Percentiles rank a stretch among this genome's conserved stretches.
Conservation (phyloP, 1,140 invertebrate genomes). For the Manduca sexta region DNA sequence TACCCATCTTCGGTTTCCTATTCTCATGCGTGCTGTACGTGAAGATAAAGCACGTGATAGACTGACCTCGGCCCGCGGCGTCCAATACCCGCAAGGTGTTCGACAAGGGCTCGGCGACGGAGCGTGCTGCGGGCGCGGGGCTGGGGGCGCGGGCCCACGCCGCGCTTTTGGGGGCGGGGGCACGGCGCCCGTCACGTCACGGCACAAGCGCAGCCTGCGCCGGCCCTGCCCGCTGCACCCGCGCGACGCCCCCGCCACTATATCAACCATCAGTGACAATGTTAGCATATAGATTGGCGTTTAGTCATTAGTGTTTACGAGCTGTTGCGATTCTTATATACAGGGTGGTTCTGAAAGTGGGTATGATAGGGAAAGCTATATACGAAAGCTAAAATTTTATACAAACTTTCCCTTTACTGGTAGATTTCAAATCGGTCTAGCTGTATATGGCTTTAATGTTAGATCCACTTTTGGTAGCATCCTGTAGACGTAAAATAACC, state of each 20-base stretch:
- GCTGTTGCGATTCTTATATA: too few relatives aligned
- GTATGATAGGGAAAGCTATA: too few relatives aligned
- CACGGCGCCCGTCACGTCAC: too few relatives aligned
- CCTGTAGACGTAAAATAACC: too few relatives aligned
- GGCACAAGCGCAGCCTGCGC: conserved; percentile 8
- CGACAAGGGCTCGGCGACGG: conserved; percentile 33
- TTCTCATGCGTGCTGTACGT: conserved; percentile 86
- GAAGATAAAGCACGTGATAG: conserved; percentile 79
- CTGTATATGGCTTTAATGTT: too few relatives aligned
- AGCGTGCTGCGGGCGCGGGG: conserved; percentile 20
- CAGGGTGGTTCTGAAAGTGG: too few relatives aligned
- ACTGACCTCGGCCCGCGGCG: conserved; percentile 65
- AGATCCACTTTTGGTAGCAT: too few relatives aligned
- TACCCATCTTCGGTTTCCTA: conserved; percentile 88
- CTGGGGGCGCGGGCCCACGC: conserved; percentile 2
- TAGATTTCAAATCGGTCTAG: too few relatives aligned
- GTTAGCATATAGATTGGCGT: conserved; percentile 59
- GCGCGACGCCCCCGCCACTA: conserved; percentile 29
- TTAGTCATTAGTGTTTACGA: too few relatives aligned
- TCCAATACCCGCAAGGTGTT: conserved; percentile 47
- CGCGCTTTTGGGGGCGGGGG: too few relatives aligned
- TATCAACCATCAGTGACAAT: conserved; percentile 62
- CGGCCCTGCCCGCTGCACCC: conserved; percentile 60
- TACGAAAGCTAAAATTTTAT: too few relatives aligned
- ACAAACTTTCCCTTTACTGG: too few relatives aligned